Evolutionary conservation across 1,140 invertebrate species (phyloP).

Genomic region (Sipha flava): DNA sequence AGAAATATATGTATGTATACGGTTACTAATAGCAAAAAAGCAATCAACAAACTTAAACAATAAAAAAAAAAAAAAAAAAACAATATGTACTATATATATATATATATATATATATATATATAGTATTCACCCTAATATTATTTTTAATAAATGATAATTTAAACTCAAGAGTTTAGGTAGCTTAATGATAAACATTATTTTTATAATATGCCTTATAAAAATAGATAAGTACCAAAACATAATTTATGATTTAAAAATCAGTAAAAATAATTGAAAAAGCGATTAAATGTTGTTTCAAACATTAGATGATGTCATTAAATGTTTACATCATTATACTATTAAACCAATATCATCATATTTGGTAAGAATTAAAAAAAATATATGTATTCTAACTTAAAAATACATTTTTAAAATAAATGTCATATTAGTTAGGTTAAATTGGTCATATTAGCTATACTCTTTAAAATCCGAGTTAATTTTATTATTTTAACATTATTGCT

Average conservation of each 20-base stretch:
- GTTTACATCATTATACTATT: background rate
- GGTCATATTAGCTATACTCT: background rate
- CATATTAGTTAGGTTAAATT: background rate
- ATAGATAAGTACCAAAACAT: background rate
- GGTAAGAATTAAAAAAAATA: background rate
- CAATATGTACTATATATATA: background rate
- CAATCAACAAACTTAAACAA: conserved; percentile 26
- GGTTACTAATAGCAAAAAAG: conserved; percentile 2
- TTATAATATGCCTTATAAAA: background rate
- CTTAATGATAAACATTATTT: background rate
- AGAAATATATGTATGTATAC: background rate
- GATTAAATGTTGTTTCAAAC: background rate
- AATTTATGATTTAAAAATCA: background rate
- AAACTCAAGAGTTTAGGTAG: background rate
- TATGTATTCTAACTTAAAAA: background rate
- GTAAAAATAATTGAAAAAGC: background rate
- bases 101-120: background rate
- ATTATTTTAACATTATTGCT: background rate
- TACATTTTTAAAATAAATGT: conserved; percentile 1
- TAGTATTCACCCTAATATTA: background rate
- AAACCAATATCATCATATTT: background rate
- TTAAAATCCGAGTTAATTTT: background rate
- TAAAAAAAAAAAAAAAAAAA: too few species aligned
- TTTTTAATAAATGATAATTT: background rate
- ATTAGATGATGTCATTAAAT: background rate